A percentile compares a stretch with the other conserved stretches of the same genome.
phyloP scores from a whole-genome alignment of 1,140 invertebrate species.

The Venturia canescens region DNA sequence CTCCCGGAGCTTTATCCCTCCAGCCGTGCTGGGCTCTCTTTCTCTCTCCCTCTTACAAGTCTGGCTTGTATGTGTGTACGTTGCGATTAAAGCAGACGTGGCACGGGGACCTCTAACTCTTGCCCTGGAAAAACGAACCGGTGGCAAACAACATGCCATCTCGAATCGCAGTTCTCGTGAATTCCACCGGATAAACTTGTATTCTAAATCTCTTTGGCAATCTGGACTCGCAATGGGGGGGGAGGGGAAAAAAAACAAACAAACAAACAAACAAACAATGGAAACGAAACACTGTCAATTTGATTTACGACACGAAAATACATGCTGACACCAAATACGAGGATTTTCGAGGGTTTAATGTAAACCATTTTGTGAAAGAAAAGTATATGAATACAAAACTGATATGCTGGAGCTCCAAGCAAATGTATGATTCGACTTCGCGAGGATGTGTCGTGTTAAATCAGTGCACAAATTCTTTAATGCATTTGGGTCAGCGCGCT shows the following conservation, averaged over 20 bases:
- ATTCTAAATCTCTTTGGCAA: conserved; percentile 37
- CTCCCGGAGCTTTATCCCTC: conserved; percentile 39
- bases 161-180: conserved; percentile 34
- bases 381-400: too few species aligned
- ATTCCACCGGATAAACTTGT: conserved; percentile 29
- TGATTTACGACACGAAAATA: neutral
- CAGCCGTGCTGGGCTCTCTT: neutral
- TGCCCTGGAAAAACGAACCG: conserved; percentile 22
- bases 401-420: too few species aligned
- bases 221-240: neutral
- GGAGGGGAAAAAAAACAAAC: neutral
- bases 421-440: too few species aligned
- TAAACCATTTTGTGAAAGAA: too few species aligned
- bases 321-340: too few species aligned
- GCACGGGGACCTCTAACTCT: conserved; percentile 20
- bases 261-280: conserved; percentile 4
- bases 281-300: neutral
- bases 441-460: too few species aligned
- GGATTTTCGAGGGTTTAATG: too few species aligned
- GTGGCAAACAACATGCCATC: conserved; percentile 37
- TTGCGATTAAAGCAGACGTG: conserved; percentile 45
- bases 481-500: too few species aligned
- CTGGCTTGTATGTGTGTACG: neutral
- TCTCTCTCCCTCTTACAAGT: neutral
- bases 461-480: too few species aligned